Conservation (phyloP, 2,797 vertebrate genomes). For the Siniperca undulata region DNA sequence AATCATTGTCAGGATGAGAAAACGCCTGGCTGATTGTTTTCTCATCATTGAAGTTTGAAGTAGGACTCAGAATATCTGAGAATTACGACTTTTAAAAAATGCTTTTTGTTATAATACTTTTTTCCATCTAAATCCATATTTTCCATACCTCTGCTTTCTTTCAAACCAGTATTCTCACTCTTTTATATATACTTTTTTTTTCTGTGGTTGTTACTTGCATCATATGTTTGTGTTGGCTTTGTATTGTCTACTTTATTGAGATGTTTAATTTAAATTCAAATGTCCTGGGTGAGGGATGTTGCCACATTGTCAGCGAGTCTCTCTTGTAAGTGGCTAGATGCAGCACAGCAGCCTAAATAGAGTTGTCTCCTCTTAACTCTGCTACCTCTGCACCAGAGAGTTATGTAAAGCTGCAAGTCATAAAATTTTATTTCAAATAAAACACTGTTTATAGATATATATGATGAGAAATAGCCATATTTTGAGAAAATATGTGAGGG, state of each 20-base stretch:
- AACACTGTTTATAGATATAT: constrained; percentile 1
- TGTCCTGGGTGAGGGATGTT: neutral
- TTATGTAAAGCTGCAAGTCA: constrained; percentile 22
- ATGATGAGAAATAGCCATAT: constrained; percentile 1
- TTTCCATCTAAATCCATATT: neutral
- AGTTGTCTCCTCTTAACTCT: constrained; percentile 14
- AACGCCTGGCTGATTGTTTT: neutral
- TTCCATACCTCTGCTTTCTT: neutral
- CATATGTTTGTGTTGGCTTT: neutral
- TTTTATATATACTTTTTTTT: neutral
- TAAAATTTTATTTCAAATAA: constrained; percentile 12
- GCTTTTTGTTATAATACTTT: neutral
- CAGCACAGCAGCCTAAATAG: constrained; percentile 3
- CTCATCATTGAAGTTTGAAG: neutral
- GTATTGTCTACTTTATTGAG: neutral
- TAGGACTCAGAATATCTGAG: neutral
- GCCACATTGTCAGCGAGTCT: constrained; percentile 20
- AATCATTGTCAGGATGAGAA: neutral
- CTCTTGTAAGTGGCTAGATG: constrained; percentile 7
- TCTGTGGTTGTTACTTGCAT: neutral
- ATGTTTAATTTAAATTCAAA: constrained; percentile 26
- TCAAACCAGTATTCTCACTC: constrained; percentile 6
- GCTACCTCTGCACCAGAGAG: constrained; percentile 11
- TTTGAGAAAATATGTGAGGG: neutral
- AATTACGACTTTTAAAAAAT: neutral